A percentile compares a stretch with the other conserved stretches of the same genome.
These are phyloP conservation scores for Chaetodon auriga DNA, from an alignment of 2,113 vertebrate genomes.

Conservation along the genomic window DNA sequence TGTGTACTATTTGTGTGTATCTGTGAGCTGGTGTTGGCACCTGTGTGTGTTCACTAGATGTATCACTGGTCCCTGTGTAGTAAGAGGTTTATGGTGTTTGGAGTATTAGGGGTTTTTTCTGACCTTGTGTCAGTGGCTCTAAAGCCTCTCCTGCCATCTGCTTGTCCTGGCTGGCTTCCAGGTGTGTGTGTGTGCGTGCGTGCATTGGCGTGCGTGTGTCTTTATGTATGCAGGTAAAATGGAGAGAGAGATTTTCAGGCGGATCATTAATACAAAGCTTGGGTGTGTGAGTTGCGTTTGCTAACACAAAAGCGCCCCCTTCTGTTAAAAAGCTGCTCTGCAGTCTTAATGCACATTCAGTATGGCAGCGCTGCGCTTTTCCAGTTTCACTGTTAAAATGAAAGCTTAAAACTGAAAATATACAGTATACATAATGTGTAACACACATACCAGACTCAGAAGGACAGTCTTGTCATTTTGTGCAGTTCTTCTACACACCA, in stretches of 20 bases:
- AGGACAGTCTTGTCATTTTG: neutral
- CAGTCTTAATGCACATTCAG: neutral
- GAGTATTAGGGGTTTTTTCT: constrained; percentile 38
- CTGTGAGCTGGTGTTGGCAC: neutral
- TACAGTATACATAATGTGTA: neutral
- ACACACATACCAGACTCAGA: neutral
- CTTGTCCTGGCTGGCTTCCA: constrained; percentile 43
- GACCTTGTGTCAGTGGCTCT: constrained; percentile 49
- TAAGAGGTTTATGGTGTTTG: constrained; percentile 62
- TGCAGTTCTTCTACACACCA: neutral
- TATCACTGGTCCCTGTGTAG: neutral
- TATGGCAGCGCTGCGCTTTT: neutral
- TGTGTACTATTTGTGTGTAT: neutral
- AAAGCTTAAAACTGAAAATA: neutral
- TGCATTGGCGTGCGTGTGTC: neutral
- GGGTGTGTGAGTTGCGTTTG: neutral
- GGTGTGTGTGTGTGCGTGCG: constrained; percentile 18
- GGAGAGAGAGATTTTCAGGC: neutral
- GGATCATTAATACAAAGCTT: neutral
- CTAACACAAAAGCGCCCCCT: constrained; percentile 44
- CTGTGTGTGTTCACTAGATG: constrained; percentile 6
- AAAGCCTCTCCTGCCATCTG: constrained; percentile 55
- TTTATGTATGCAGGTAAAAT: constrained; percentile 18
- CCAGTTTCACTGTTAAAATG: neutral
- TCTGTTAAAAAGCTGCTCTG: constrained; percentile 17